These are phyloP conservation scores for Diplosoma virens DNA, from an alignment of 23 tunicate genomes.

Conservation along the genomic window DNA sequence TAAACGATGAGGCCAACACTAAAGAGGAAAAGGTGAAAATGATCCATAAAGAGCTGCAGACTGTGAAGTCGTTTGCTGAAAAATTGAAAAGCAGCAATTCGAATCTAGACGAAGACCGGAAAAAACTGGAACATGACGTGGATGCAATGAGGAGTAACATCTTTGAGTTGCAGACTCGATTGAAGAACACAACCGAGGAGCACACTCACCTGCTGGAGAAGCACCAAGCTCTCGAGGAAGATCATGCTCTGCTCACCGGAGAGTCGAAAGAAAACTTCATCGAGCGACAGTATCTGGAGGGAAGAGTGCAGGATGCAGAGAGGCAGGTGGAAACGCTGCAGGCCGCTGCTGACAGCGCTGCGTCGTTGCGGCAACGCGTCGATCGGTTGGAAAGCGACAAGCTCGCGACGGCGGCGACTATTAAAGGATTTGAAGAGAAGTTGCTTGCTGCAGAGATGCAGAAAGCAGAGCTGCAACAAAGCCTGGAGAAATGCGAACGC, in stretches of 20 bases:
- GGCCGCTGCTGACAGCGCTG: too few species aligned
- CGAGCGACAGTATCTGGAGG: slow-evolving; percentile 40
- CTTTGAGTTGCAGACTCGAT: neutral
- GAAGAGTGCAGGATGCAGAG: slow-evolving; percentile 47
- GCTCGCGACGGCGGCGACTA: too few species aligned
- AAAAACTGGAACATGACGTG: neutral
- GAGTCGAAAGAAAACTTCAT: slow-evolving; percentile 18
- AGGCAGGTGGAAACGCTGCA: slow-evolving; percentile 25
- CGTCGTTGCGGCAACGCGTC: too few species aligned
- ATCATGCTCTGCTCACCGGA: slow-evolving; percentile 8
- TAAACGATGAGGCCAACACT: neutral
- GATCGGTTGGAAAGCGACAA: too few species aligned
- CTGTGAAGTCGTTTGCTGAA: neutral
- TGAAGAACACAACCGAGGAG: neutral
- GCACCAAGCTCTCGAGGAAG: slow-evolving; percentile 3
- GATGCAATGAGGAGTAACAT: neutral
- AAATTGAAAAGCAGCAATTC: neutral
- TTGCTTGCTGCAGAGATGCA: neutral
- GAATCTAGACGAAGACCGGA: neutral
- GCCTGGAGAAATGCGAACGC: neutral
- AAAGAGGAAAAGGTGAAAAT: neutral
- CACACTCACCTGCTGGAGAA: neutral
- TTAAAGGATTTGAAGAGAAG: neutral
- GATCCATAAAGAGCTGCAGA: neutral
- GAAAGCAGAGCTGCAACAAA: neutral